Conservation (phyloP, 2,797 vertebrate genomes). For the Steatocranus sp. region DNA sequence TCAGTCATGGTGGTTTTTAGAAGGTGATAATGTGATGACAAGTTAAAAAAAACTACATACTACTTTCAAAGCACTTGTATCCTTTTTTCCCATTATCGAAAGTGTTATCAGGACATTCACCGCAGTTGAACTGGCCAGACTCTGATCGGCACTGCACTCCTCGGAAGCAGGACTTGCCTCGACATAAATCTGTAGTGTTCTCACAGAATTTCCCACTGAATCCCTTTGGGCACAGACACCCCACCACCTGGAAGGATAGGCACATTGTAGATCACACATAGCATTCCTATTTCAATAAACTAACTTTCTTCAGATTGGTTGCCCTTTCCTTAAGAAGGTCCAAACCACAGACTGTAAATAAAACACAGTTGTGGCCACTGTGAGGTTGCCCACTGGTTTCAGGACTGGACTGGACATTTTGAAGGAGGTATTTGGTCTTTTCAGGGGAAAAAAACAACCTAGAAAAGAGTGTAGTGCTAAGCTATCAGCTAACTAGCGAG, state of each 20-base stretch:
- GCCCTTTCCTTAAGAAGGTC: background rate
- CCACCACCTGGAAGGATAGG: conserved; percentile 67
- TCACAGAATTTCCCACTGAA: conserved; percentile 77
- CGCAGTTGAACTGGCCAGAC: conserved; percentile 67
- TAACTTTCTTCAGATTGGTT: background rate
- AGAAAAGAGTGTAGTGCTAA: background rate
- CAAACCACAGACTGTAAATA: background rate
- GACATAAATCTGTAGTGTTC: conserved; percentile 61
- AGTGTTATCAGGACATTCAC: conserved; percentile 67
- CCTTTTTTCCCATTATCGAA: conserved; percentile 62
- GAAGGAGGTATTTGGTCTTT: background rate
- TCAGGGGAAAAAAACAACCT: background rate
- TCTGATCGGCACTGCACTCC: conserved; percentile 63
- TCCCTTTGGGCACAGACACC: conserved; percentile 73
- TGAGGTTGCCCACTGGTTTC: background rate
- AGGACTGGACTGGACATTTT: background rate
- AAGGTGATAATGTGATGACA: background rate
- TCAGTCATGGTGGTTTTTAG: background rate
- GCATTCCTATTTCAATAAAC: background rate
- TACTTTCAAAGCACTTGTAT: conserved; percentile 82
- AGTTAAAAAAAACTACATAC: conserved; percentile 44
- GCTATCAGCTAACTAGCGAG: background rate
- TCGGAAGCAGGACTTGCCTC: conserved; percentile 75
- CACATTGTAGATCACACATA: background rate
- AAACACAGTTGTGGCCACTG: background rate